A percentile compares a stretch with the other conserved stretches of the same genome.
These are phyloP conservation scores for Percopsis omiscomaycus DNA, from an alignment of 2,797 vertebrate species.

Conservation along the genomic window DNA sequence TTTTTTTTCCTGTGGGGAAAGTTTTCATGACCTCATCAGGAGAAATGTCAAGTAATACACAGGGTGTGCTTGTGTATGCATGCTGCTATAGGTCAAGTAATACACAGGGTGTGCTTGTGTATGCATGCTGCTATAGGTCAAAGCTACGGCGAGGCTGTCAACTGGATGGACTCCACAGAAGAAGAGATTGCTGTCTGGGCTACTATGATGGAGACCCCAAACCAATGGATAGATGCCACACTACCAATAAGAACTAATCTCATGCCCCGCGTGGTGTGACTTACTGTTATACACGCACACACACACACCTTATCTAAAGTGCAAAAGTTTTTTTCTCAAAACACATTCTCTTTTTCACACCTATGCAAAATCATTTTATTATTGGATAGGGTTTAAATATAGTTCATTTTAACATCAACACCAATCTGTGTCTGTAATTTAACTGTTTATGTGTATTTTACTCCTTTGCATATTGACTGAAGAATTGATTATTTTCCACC, in stretches of 20 bases:
- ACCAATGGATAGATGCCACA: constrained; percentile 84
- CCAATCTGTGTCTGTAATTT: constrained; percentile 26
- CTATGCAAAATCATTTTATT: constrained; percentile 41
- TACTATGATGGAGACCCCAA: constrained; percentile 81
- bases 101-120: not conserved
- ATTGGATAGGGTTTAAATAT: constrained; percentile 14
- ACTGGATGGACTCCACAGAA: constrained; percentile 94
- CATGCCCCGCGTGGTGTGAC: constrained; percentile 59
- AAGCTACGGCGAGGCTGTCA: constrained; percentile 88
- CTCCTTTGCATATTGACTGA: not conserved
- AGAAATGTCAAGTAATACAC: too few species aligned
- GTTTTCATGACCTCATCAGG: too few species aligned
- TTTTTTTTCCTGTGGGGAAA: too few species aligned
- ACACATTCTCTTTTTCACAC: constrained; percentile 8
- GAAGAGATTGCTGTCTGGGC: constrained; percentile 86
- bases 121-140: constrained; percentile 72
- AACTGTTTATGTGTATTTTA: constrained; percentile 29
- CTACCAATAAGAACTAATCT: constrained; percentile 89
- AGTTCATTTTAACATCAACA: constrained; percentile 16
- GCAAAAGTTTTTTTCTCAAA: constrained; percentile 9
- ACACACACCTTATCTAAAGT: not conserved
- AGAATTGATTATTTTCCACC: too few species aligned
- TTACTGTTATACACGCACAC: not conserved
- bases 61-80: constrained; percentile 1
- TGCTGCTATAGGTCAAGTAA: not conserved